phyloP scores from a whole-genome alignment of 2,888 invertebrate species.

The Xylocampa areola region DNA sequence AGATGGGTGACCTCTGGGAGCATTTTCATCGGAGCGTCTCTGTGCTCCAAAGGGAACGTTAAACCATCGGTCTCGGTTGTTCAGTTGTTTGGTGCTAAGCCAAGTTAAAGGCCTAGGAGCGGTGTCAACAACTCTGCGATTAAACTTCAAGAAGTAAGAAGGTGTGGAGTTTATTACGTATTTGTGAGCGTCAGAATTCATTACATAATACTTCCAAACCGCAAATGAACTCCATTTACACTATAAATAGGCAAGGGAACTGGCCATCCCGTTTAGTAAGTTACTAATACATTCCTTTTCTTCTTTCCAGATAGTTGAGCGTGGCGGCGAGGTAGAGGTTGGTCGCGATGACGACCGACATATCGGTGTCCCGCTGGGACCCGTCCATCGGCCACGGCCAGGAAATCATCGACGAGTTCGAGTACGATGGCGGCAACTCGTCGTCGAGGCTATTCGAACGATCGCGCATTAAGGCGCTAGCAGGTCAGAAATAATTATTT shows the following conservation, averaged over 20 bases:
- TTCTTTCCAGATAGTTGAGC: slow-evolving; percentile 79
- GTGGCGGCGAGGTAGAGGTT: slow-evolving; percentile 82
- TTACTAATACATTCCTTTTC: slow-evolving; percentile 29
- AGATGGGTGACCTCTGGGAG: too few species aligned
- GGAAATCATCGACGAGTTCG: slow-evolving; percentile 98
- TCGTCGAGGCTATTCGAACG: slow-evolving; percentile 99
- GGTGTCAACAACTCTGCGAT: too few species aligned
- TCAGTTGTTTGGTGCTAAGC: too few species aligned
- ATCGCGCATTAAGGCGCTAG: slow-evolving; percentile 99
- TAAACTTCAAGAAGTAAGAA: too few species aligned
- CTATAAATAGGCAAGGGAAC: neutral
- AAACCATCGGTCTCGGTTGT: too few species aligned
- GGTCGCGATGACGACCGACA: slow-evolving; percentile 97
- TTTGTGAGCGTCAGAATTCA: too few species aligned
- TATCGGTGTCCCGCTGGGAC: slow-evolving; percentile 99
- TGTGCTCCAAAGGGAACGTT: too few species aligned
- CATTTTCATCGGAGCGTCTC: too few species aligned
- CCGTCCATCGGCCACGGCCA: slow-evolving; percentile 96
- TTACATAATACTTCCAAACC: too few species aligned
- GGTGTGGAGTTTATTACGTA: too few species aligned
- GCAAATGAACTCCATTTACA: neutral
- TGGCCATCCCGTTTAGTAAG: neutral
- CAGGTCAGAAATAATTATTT: slow-evolving; percentile 94
- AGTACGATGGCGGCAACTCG: slow-evolving; percentile 99
- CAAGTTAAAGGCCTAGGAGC: too few species aligned